A percentile compares a stretch with the other conserved stretches of the same genome.
These are phyloP conservation scores for Triplophysa yarkandensis DNA, from an alignment of 2,797 vertebrate species.

Conservation along the genomic window DNA sequence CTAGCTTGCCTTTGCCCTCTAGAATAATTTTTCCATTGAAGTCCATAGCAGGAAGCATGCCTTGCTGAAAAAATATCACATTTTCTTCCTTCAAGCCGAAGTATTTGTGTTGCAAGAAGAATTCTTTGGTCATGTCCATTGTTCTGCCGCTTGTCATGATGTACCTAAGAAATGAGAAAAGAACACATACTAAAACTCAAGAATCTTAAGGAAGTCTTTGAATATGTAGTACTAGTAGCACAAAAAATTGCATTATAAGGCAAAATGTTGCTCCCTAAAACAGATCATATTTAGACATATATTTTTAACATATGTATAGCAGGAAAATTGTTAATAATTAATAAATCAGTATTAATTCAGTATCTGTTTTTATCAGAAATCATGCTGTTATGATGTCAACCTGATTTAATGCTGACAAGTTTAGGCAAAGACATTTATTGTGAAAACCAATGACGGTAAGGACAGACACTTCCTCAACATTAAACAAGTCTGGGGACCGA, in stretches of 20 bases:
- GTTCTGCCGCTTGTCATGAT: slow-evolving; percentile 98
- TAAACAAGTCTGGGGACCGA: background rate
- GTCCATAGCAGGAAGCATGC: slow-evolving; percentile 95
- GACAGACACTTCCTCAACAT: background rate
- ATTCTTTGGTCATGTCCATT: slow-evolving; percentile 88
- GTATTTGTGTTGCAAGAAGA: slow-evolving; percentile 82
- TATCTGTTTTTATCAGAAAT: background rate
- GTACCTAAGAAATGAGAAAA: slow-evolving; percentile 80
- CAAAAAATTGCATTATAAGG: background rate
- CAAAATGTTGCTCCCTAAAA: background rate
- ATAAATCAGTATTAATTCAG: slow-evolving; percentile 6
- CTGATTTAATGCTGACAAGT: slow-evolving; percentile 7
- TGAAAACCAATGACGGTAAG: background rate
- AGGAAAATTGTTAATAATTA: background rate
- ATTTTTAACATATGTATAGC: background rate
- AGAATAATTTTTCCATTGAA: slow-evolving; percentile 91
- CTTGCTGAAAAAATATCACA: slow-evolving; percentile 93
- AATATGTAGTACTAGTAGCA: background rate
- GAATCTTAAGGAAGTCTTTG: background rate
- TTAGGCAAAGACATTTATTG: slow-evolving; percentile 12
- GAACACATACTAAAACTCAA: no score
- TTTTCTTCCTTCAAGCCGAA: slow-evolving; percentile 88
- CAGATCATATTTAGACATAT: background rate
- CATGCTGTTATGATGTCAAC: background rate
- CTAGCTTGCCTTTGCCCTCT: slow-evolving; percentile 87